Evolutionary conservation across 2,888 invertebrate genomes (phyloP).

Genomic region (Kuschelorhynchus macadamiae): DNA sequence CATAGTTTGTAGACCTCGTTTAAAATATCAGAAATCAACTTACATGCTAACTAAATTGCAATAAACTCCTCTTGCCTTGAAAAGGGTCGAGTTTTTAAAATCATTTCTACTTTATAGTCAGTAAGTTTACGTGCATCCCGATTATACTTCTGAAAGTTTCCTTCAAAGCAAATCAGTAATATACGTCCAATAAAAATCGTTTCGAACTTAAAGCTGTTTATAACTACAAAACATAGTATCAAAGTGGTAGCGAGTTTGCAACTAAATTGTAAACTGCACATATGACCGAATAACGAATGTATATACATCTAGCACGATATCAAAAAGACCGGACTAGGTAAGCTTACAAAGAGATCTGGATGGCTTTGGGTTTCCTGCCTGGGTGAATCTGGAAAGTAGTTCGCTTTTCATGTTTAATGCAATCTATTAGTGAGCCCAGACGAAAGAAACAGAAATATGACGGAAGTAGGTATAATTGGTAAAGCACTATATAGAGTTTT

Average conservation of each 20-base stretch:
- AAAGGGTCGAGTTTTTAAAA: too few species aligned
- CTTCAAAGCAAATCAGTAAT: too few species aligned
- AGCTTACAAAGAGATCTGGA: conserved; percentile 44
- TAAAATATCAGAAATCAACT: too few species aligned
- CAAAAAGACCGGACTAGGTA: conserved; percentile 28
- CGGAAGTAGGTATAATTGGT: conserved; percentile 1
- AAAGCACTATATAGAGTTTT: not conserved
- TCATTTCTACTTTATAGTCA: too few species aligned
- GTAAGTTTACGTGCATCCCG: too few species aligned
- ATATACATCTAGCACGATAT: conserved; percentile 27
- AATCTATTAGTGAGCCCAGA: conserved; percentile 53
- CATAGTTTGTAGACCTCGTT: too few species aligned
- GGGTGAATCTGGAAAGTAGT: conserved; percentile 65
- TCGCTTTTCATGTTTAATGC: conserved; percentile 68
- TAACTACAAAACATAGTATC: too few species aligned
- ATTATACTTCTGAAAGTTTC: too few species aligned
- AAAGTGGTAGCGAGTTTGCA: not conserved
- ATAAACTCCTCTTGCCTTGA: too few species aligned
- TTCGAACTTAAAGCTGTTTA: too few species aligned
- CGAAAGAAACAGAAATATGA: conserved; percentile 19
- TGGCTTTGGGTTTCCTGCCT: conserved; percentile 62
- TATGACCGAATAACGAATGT: conserved; percentile 29
- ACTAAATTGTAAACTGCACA: conserved; percentile 16
- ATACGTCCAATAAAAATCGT: too few species aligned
- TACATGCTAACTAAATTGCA: too few species aligned